These are phyloP conservation scores for Aplochiton taeniatus DNA, from an alignment of 2,797 vertebrate genomes.

Conservation along the genomic window DNA sequence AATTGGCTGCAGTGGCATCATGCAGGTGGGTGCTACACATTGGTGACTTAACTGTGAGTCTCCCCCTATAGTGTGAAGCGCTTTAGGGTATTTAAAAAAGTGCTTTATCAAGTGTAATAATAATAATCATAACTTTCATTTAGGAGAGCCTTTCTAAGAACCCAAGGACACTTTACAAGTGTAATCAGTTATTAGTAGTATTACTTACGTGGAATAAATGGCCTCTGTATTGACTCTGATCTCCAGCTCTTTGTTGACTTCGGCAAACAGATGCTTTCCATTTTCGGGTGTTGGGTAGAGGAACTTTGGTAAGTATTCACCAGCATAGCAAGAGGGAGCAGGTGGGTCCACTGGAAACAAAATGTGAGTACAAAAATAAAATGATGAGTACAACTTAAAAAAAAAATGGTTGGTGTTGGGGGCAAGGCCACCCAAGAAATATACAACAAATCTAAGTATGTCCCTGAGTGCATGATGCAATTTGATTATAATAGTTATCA, in stretches of 20 bases:
- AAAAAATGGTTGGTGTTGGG: neutral
- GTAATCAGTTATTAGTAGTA: neutral
- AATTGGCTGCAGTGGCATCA: too few relatives aligned
- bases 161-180: too few relatives aligned
- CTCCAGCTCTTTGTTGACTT: conserved; percentile 50
- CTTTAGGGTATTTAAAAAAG: neutral
- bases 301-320: conserved; percentile 55
- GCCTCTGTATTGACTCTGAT: conserved; percentile 57
- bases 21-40: too few relatives aligned
- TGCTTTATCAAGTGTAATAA: neutral
- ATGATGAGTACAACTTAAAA: neutral
- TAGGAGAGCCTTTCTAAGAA: neutral
- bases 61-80: neutral
- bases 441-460: too few relatives aligned
- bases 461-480: too few relatives aligned
- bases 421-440: neutral
- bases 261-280: conserved; percentile 36
- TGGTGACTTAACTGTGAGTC: too few relatives aligned
- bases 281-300: conserved; percentile 55
- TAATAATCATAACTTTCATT: neutral
- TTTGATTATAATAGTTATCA: neutral
- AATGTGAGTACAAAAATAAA: neutral
- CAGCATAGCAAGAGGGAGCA: conserved; percentile 59
- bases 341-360: conserved; percentile 54
- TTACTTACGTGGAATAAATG: conserved; percentile 37